These are phyloP conservation scores for Osmerus mordax DNA, from an alignment of 2,113 vertebrate species.

Conservation along the genomic window DNA sequence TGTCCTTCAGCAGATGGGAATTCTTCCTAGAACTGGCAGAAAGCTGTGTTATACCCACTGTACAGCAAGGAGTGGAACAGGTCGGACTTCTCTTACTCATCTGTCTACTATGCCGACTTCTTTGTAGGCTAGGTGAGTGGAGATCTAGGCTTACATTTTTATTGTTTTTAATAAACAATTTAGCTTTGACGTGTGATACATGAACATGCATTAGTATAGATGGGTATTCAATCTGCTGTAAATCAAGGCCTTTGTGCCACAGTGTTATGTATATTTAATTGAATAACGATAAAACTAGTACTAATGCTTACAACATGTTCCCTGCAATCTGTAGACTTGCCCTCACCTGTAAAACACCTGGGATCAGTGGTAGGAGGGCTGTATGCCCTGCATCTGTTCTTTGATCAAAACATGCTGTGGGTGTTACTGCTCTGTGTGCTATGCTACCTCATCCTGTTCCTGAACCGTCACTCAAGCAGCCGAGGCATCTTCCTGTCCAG, in stretches of 20 bases:
- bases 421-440: slow-evolving; percentile 80
- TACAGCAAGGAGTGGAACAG: slow-evolving; percentile 81
- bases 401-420: slow-evolving; percentile 84
- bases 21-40: slow-evolving; percentile 78
- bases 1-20: slow-evolving; percentile 67
- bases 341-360: slow-evolving; percentile 77
- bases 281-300: not conserved
- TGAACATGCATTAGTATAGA: no score
- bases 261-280: no score
- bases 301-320: not conserved
- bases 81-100: slow-evolving; percentile 82
- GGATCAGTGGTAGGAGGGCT: slow-evolving; percentile 75
- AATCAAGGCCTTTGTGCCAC: no score
- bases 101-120: slow-evolving; percentile 77
- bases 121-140: slow-evolving; percentile 80
- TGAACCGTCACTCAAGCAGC: slow-evolving; percentile 74
- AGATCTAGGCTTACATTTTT: not conserved
- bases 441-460: slow-evolving; percentile 83
- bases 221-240: no score
- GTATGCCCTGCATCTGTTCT: slow-evolving; percentile 84
- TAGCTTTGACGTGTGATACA: no score
- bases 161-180: not conserved
- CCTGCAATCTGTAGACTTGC: slow-evolving; percentile 56
- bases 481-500: slow-evolving; percentile 80
- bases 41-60: slow-evolving; percentile 77